Base-by-base conservation (phyloP, 2,888 invertebrate genomes). In the Lochmaea capreae region DNA sequence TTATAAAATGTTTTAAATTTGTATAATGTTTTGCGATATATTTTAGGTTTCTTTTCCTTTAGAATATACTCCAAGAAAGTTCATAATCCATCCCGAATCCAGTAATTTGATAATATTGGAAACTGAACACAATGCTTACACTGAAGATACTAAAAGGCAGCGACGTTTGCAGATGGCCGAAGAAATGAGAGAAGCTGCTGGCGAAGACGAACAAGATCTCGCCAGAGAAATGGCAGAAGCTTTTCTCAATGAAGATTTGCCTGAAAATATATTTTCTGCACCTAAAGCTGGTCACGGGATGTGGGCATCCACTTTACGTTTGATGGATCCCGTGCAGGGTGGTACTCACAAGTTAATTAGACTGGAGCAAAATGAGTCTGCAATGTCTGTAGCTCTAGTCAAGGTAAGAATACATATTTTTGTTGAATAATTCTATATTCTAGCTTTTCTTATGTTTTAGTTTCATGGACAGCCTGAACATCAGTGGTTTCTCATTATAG, bases 211-310 rank as follows among this genome's bases (percentile, higher is more conserved):
- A 85, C 94, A 96, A 78, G 97, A 98, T 81, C 89, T 99, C 68
- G 99, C 99, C 0, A 94, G 95, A 80, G 98, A 99, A 90, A 97
- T 99, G 94, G 99, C 99, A 0, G 97, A 97, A 82, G 97, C 98
- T 9, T 98, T 99, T 83, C 90, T 99, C 1, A 96, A 95, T 71
- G 98, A 99, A 86, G 94, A 97, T 77, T 88, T 98, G 3, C 97
- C 98, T 2, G 99, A 99, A 88, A 94, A 94, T 83, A 89, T 94
- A 0, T 99, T 98, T 87, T 97, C 98, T 0, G 95, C 98, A 0
- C 98, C 99, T 0, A 97, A 98, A 88, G 99, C 99, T 16, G 98
- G 98, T 80, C 86, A 90, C 83, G 98, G 97, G 4, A 94, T 98
- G 91, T 99, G 99, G 99, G 98, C 98, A 0, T 98, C 95, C 0